A percentile compares a stretch with the other conserved stretches of the same genome.
Conservation (phyloP, 2,113 vertebrate species). For the Equus przewalskii region DNA sequence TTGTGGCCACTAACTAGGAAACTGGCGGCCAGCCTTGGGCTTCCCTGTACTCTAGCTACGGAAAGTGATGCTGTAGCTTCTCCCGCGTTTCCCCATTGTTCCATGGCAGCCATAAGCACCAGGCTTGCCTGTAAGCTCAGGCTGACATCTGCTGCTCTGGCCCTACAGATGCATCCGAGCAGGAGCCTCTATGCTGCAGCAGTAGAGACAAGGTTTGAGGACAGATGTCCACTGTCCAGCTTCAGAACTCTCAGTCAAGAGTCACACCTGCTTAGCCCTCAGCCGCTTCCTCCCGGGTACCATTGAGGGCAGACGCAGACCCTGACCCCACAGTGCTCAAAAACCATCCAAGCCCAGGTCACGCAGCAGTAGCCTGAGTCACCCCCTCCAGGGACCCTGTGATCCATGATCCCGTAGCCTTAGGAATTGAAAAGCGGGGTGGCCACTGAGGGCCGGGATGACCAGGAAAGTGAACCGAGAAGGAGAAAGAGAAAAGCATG, state of each 20-base stretch:
- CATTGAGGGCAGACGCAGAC: not conserved
- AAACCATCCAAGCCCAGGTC: not conserved
- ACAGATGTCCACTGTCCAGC: not conserved
- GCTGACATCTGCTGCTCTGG: not conserved
- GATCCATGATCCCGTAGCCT: not conserved
- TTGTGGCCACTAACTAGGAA: not conserved
- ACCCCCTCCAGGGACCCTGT: not conserved
- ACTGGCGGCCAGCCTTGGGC: not conserved
- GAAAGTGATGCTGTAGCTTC: not conserved
- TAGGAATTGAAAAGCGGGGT: not conserved
- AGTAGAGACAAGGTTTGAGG: not conserved
- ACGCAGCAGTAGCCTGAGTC: too few relatives aligned
- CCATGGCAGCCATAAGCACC: not conserved
- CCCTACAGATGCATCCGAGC: accelerated
- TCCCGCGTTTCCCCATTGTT: not conserved
- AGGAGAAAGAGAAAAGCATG: not conserved
- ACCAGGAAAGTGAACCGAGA: not conserved
- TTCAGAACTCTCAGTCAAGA: not conserved
- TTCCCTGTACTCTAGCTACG: accelerated
- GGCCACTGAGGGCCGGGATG: not conserved
- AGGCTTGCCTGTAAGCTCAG: not conserved
- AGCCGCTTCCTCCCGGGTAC: not conserved
- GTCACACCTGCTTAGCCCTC: not conserved
- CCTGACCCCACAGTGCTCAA: accelerated
- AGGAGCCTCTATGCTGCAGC: not conserved